Evolutionary conservation across 1,140 invertebrate genomes (phyloP).

Genomic region (Sinonovacula constricta): DNA sequence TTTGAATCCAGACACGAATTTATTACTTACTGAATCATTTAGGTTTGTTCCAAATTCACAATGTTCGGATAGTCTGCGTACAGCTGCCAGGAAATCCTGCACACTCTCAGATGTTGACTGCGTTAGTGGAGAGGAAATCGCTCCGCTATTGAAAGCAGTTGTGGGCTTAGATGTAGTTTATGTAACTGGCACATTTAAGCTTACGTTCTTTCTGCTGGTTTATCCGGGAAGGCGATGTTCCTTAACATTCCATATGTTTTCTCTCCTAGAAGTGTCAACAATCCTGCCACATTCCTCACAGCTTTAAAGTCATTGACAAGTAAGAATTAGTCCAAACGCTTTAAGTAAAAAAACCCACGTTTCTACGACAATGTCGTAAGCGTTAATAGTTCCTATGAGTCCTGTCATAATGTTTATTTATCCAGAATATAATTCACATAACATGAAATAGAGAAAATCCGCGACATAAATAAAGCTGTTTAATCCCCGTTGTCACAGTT

Average conservation of each 20-base stretch:
- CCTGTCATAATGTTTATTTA: slow-evolving; percentile 23
- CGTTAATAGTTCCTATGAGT: slow-evolving; percentile 32
- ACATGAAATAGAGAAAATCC: slow-evolving; percentile 19
- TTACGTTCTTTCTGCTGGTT: slow-evolving; percentile 31
- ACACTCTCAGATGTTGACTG: no score
- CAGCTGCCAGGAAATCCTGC: no score
- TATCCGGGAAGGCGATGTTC: slow-evolving; percentile 19
- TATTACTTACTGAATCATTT: no score
- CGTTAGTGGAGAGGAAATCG: no score
- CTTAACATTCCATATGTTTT: slow-evolving; percentile 47
- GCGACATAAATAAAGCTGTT: slow-evolving; percentile 3
- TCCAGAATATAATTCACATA: slow-evolving; percentile 6
- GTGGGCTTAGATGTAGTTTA: no score
- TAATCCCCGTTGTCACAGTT: slow-evolving; percentile 10
- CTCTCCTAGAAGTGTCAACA: slow-evolving; percentile 38
- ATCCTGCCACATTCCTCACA: slow-evolving; percentile 30
- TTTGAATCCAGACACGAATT: no score
- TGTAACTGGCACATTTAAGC: no score
- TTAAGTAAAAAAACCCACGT: slow-evolving; percentile 45
- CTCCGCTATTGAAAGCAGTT: no score
- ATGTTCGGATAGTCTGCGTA: no score
- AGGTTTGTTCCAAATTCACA: no score
- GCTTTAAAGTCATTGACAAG: slow-evolving; percentile 31
- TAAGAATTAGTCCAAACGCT: slow-evolving; percentile 51
- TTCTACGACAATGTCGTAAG: slow-evolving; percentile 34